Evolutionary conservation across 1,140 invertebrate species (phyloP), one percentile per base, ranked within the genome.

Genomic region (Saccostrea glomerata): DNA sequence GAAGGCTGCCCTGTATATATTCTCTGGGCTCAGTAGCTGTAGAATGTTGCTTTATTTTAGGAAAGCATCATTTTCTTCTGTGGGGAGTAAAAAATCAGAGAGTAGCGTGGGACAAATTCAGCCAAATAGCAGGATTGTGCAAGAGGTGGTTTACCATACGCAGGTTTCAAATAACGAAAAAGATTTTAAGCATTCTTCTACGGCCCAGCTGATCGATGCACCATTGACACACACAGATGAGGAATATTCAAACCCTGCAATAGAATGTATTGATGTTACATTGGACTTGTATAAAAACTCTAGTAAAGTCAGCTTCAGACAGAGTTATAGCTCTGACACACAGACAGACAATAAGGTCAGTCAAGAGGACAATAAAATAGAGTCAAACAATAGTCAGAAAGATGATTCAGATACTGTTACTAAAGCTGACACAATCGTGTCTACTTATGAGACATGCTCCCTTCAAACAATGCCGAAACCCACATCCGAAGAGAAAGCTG

Each of bases 181-280:
- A 30, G 70, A 77, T 36, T 77, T 77, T 77, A 77, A 77, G 11
- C 70, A 77, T 36, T 25, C 70, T 30, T 77, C 70, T 30, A 77
- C 70, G 13, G 70, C 70, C 70, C 70, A 77, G 25, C 70, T 77
- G 13, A 77, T 77, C 36, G 70, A 77, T 30, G 70, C 30, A 63
- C 17, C 58, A 20, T 5, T 20, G 15, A 2, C n/a, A 63, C 58
- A 20, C 47, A 47, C 47, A 47, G 47, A 47, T 1, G 58, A 63
- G 2, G 17, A 63, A 63, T 20, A 63, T 63, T 63, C 58, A 63
- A 63, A 63, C 15, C 17, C 58, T n/a, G 17, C n/a, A 63, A 5
- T 20, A 63, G 58, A 63, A 6, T 63, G 5, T 17, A 20, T 1
- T 20, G 15, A 63, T 60, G 58, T 60, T 60, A 17, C 0, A 15